Percentiles rank a stretch among this genome's conserved stretches.
These are phyloP conservation scores for Brenthis ino DNA, from an alignment of 2,888 invertebrate species.

Conservation along the genomic window DNA sequence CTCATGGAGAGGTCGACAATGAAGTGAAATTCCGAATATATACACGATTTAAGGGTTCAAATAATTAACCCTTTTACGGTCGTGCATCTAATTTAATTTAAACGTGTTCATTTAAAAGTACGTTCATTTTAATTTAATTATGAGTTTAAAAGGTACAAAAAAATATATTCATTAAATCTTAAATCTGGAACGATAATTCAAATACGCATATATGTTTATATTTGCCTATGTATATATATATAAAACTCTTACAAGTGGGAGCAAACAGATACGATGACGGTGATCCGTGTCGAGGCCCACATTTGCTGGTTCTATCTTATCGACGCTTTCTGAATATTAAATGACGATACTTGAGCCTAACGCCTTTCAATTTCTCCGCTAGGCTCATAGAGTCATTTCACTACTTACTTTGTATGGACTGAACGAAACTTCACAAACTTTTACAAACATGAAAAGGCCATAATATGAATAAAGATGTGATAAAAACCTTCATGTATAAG, in stretches of 20 bases:
- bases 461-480: constrained; percentile 21
- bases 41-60: no score
- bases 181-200: neutral
- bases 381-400: constrained; percentile 49
- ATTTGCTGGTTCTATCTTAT: constrained; percentile 68
- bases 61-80: no score
- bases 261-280: constrained; percentile 34
- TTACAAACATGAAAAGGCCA: constrained; percentile 29
- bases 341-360: constrained; percentile 53
- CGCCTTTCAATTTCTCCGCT: constrained; percentile 67
- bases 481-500: neutral
- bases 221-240: constrained; percentile 38
- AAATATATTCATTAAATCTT: no score
- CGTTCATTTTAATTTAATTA: no score
- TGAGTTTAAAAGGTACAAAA: no score
- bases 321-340: constrained; percentile 73
- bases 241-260: constrained; percentile 27
- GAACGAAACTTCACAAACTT: constrained; percentile 43
- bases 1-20: neutral
- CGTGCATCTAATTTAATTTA: no score
- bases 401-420: constrained; percentile 53
- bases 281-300: constrained; percentile 73
- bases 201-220: neutral
- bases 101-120: no score
- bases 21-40: no score